Evolutionary conservation across 2,888 invertebrate species (phyloP), one percentile per base, ranked within the genome.

Genomic region (Drosophila pseudotalamancana): DNA sequence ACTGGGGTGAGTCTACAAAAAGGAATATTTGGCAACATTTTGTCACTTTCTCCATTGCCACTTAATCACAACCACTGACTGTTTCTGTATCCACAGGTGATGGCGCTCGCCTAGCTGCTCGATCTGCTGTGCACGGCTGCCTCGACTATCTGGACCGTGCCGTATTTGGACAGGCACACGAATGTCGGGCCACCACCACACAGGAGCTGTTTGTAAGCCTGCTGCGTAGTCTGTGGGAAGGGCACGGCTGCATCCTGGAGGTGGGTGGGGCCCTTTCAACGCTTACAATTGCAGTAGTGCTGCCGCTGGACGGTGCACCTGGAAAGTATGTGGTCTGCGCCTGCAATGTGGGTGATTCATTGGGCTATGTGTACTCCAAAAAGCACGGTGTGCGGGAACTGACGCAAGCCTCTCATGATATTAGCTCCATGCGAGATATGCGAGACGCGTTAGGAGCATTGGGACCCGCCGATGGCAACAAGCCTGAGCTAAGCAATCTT

Each of bases 311-410:
- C 51, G 92, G 70, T n/a, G 68, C 73, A 1, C 54, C 65, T 4
- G 49, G 92, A 91, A 93, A 93, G 80, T 95, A 94, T 88, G 93
- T 96, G 42, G 95, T 96, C 32, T 97, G 97, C 89, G 95, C 95
- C 45, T 97, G 97, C 89, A 97, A 97, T 90, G 97, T 97, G 16
- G 97, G 97, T 0, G 97, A 97, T 90, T 96, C 96, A 40, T 92
- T 97, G 72, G 97, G 96, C n/a, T 97, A 97, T 89, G 95, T 97
- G 57, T 97, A 96, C 91, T 94, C 94, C 8, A 94, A 94, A 86
- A 93, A 92, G 77, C 90, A 92, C 89, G 97, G 97, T n/a, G 95
- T 97, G 6, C 92, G 97, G 46, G 97, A 97, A 91, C 93, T 97
- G 70, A 96, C 95, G 0, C 94, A 95, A 92, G 96, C 96, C 46